A percentile compares a stretch with the other conserved stretches of the same genome.
These are phyloP conservation scores for Megaustenia siamemsis DNA, from an alignment of 2,888 invertebrate species.

Conservation along the genomic window DNA sequence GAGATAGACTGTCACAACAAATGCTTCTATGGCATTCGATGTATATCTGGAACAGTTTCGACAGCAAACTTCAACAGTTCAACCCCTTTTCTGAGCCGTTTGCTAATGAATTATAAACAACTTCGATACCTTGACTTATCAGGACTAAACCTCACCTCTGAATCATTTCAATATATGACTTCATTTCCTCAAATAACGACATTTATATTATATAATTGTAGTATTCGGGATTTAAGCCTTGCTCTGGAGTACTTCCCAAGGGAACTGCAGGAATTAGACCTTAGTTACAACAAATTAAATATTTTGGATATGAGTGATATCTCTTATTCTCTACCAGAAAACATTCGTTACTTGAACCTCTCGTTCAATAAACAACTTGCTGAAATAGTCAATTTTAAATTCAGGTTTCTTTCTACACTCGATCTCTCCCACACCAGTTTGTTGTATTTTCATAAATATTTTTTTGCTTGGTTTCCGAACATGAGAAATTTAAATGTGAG, in stretches of 20 bases:
- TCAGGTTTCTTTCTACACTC: too few relatives aligned
- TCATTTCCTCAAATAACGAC: too few relatives aligned
- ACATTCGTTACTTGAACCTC: background rate
- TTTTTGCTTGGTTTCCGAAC: too few relatives aligned
- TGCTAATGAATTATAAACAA: background rate
- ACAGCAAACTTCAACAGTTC: background rate
- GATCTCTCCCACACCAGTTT: too few relatives aligned
- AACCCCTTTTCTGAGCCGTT: background rate
- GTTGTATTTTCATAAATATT: too few relatives aligned
- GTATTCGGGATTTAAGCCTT: background rate
- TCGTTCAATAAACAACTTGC: background rate
- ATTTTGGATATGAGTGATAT: background rate
- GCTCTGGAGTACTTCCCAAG: background rate
- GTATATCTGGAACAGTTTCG: slow-evolving; percentile 12
- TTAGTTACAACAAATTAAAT: background rate
- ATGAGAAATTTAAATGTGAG: too few relatives aligned
- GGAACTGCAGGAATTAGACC: background rate
- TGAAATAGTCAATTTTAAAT: too few relatives aligned
- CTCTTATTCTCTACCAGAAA: background rate
- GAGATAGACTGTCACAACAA: slow-evolving; percentile 22
- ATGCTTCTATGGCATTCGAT: slow-evolving; percentile 21
- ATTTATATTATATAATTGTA: background rate
- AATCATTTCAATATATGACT: background rate
- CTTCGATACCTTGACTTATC: background rate
- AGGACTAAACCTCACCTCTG: background rate